Evolutionary conservation across 2,888 invertebrate genomes (phyloP).

Genomic region (Frankliniella fusca): DNA sequence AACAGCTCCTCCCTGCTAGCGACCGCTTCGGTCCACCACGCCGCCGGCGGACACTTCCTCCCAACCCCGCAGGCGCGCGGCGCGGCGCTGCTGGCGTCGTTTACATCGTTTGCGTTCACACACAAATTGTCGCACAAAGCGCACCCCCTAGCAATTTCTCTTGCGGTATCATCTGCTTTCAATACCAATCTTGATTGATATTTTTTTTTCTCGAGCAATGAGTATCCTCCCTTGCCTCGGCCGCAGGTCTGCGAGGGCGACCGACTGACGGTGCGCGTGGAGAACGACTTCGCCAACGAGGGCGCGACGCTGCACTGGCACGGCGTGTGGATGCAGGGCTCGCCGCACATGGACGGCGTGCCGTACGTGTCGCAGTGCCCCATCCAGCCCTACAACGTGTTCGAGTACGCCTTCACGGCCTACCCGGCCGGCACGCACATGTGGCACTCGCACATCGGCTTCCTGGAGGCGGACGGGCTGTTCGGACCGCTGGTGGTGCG

Average conservation of each 20-base stretch:
- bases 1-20: too few species aligned
- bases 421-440: slow-evolving; percentile 47
- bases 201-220: too few species aligned
- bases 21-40: too few species aligned
- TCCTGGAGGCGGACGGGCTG: slow-evolving; percentile 50
- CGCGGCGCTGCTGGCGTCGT: too few species aligned
- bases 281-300: slow-evolving; percentile 47
- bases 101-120: too few species aligned
- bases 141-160: too few species aligned
- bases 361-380: slow-evolving; percentile 49
- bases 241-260: slow-evolving; percentile 52
- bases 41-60: too few species aligned
- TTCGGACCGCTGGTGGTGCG: slow-evolving; percentile 48
- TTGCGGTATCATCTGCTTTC: too few species aligned
- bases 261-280: slow-evolving; percentile 48
- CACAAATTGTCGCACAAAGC: too few species aligned
- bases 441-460: slow-evolving; percentile 47
- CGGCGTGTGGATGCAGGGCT: slow-evolving; percentile 47
- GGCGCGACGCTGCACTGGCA: slow-evolving; percentile 54
- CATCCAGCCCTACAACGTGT: slow-evolving; percentile 46
- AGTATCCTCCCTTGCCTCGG: too few species aligned
- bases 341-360: slow-evolving; percentile 50
- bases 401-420: slow-evolving; percentile 47
- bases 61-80: too few species aligned
- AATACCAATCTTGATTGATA: too few species aligned